Conservation (phyloP, 2,797 vertebrate genomes). For the Syngnathus acus region DNA sequence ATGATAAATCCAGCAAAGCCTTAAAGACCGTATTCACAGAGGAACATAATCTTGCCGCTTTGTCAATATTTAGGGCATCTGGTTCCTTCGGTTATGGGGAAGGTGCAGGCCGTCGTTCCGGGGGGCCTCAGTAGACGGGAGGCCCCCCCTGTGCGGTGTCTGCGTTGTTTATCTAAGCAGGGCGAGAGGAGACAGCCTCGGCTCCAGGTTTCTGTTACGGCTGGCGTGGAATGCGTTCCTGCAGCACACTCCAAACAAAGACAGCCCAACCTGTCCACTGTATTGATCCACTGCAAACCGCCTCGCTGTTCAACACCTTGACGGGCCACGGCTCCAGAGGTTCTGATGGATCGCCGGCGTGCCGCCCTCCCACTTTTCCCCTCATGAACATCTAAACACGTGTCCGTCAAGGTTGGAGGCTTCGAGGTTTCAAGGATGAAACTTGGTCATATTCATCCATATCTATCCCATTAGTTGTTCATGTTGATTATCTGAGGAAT, state of each 20-base stretch:
- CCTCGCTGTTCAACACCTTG: constrained; percentile 45
- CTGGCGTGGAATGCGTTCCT: constrained; percentile 79
- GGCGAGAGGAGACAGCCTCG: constrained; percentile 75
- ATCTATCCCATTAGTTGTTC: too few relatives aligned
- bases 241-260: constrained; percentile 81
- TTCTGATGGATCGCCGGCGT: background rate
- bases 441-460: too few relatives aligned
- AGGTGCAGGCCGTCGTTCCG: constrained; percentile 52
- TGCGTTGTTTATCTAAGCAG: constrained; percentile 81
- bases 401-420: background rate
- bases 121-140: constrained; percentile 71
- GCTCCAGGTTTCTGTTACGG: constrained; percentile 87
- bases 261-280: constrained; percentile 70
- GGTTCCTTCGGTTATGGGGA: constrained; percentile 48
- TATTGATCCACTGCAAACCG: constrained; percentile 78
- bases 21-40: constrained; percentile 20
- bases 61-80: constrained; percentile 57
- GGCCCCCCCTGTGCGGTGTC: constrained; percentile 71
- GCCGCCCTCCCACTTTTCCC: background rate
- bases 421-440: background rate
- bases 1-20: constrained; percentile 14
- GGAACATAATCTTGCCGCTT: constrained; percentile 43
- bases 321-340: background rate
- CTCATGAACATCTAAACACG: background rate
- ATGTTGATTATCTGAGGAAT: too few relatives aligned